These are phyloP conservation scores for Sterna hirundo DNA, from an alignment of 2,113 vertebrate species.

Conservation along the genomic window DNA sequence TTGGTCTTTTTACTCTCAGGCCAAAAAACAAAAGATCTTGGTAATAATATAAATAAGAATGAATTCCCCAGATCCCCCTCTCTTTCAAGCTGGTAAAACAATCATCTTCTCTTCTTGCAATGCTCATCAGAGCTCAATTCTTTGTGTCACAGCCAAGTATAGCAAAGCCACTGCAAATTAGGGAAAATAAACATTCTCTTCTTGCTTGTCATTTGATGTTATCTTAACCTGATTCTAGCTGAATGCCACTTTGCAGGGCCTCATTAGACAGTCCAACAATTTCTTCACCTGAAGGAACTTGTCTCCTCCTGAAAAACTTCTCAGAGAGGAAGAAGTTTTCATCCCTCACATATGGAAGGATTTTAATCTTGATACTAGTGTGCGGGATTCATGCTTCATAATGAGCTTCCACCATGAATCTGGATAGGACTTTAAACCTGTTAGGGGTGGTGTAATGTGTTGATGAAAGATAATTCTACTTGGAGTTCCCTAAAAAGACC, in stretches of 20 bases:
- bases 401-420: background rate
- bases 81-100: constrained; percentile 52
- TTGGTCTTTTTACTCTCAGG: constrained; percentile 5
- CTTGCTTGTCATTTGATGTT: constrained; percentile 21
- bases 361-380: background rate
- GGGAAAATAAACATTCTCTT: constrained; percentile 41
- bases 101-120: constrained; percentile 34
- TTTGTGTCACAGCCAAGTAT: constrained; percentile 29
- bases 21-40: background rate
- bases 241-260: background rate
- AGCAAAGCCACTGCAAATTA: constrained; percentile 51
- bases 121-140: constrained; percentile 31
- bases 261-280: background rate
- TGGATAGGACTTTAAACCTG: background rate
- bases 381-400: background rate
- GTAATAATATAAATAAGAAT: constrained; percentile 40
- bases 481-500: background rate
- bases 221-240: background rate
- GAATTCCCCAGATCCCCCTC: background rate
- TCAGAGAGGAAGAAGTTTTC: background rate
- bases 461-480: background rate
- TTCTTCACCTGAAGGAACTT: constrained; percentile 30
- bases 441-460: background rate
- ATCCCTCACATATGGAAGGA: background rate
- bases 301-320: background rate